Conservation (phyloP, 2,888 invertebrate species). For the Odontocerum albicorne region DNA sequence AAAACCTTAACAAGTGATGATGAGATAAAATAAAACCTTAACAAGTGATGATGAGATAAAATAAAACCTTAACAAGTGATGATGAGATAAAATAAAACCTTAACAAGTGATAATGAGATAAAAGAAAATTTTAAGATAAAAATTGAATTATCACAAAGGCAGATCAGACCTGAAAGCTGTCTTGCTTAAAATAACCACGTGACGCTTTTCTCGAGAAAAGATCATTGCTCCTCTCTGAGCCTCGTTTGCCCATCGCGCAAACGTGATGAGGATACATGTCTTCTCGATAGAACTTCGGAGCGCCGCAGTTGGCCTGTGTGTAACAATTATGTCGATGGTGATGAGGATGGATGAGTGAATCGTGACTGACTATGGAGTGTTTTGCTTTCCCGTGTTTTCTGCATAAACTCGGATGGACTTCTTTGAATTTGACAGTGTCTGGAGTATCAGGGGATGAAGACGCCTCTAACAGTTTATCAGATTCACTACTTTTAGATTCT, state of each 20-base stretch:
- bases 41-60: too few relatives aligned
- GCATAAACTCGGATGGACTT: slow-evolving; percentile 22
- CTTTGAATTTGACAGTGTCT: slow-evolving; percentile 26
- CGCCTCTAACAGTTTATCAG: slow-evolving; percentile 29
- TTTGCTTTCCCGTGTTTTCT: slow-evolving; percentile 30
- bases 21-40: too few relatives aligned
- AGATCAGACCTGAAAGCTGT: slow-evolving; percentile 54
- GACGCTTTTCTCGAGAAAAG: slow-evolving; percentile 25
- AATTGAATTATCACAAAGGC: too few relatives aligned
- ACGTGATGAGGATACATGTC: slow-evolving; percentile 1
- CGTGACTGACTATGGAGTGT: slow-evolving; percentile 2
- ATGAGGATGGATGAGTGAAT: neutral
- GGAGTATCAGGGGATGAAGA: slow-evolving; percentile 30
- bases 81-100: too few relatives aligned
- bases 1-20: too few relatives aligned
- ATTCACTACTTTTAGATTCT: slow-evolving; percentile 14
- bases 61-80: too few relatives aligned
- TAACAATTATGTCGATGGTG: neutral
- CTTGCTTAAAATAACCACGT: slow-evolving; percentile 44
- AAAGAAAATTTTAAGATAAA: too few relatives aligned
- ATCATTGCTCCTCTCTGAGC: slow-evolving; percentile 46
- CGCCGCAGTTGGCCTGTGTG: neutral
- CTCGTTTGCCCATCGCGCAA: slow-evolving; percentile 42
- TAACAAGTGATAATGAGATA: too few relatives aligned
- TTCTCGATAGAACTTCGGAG: slow-evolving; percentile 21